Evolutionary conservation across 2,888 invertebrate genomes (phyloP), one percentile per base, ranked within the genome.

Genomic region (Polydrusus cervinus): DNA sequence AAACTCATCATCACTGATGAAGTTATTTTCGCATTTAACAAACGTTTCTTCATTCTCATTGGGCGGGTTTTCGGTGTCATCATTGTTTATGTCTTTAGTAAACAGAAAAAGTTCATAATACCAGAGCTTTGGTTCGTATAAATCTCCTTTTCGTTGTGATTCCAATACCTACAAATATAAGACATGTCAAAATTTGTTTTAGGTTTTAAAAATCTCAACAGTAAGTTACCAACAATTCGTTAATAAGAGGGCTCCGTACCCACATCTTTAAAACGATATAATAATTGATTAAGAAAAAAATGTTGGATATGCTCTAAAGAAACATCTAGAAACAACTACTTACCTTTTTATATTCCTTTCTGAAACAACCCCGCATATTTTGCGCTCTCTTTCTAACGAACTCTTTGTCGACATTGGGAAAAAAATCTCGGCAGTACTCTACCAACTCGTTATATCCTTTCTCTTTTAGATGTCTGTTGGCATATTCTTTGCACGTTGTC

Each of bases 21-120:
- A 34, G 20, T 11, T 10, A 20, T 20, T 16, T 51, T 51, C 20
- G 9, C 51, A 20, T 51, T 51, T 51, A 11, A 51, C 20, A 51
- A 20, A 18, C 6, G 18, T 51, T 9, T 51, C 51, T 51, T 51
- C 51, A 16, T 51, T 51, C 16, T 51, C 51, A 51, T 11, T 51
- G 10, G 51, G 1, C 20, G 18, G 51, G 8, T 11, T 20, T 11
- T 51, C 51, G 11, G 0, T 51, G 20, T 51, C 51, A 11, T 20
- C 51, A 20, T 11, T 51, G 3, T 51, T 51, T 51, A 51, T 20
- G 11, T 51, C 18, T 51, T 51, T 51, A 9, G 51, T 51, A 51
- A 51, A 51, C 3, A 51, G 16, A 51, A 20, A 51, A 51, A 20
- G 51, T 51, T 51, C 51, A 51, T 20, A 51, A 51, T 51, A 51